Percentiles rank a stretch among this genome's conserved stretches.
Evolutionary conservation across 2,888 invertebrate species (phyloP).

Genomic region (Petrolisthes manimaculis): DNA sequence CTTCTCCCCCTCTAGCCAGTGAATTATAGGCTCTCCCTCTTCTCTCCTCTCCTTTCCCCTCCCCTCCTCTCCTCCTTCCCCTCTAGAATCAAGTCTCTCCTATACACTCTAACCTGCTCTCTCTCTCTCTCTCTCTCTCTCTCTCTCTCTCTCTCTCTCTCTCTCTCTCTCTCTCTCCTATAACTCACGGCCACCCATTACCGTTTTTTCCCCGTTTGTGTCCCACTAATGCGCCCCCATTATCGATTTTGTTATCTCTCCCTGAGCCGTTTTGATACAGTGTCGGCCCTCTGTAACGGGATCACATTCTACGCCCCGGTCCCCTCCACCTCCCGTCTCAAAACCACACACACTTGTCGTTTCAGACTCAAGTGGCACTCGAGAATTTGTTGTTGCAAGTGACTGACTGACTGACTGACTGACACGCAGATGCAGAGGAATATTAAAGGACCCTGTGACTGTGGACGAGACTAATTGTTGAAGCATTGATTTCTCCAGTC

Average conservation of each 20-base stretch:
- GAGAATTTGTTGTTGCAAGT: too few species aligned
- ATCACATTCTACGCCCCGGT: neutral
- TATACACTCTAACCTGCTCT: neutral
- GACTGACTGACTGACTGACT: too few species aligned
- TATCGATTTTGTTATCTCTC: constrained; percentile 53
- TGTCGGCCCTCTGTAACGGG: constrained; percentile 10
- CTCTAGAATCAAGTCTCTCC: neutral
- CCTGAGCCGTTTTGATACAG: constrained; percentile 45
- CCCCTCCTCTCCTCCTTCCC: neutral
- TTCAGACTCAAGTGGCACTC: too few species aligned
- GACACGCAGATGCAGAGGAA: too few species aligned
- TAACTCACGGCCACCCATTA: constrained; percentile 33
- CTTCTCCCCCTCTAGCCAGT: neutral
- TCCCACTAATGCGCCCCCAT: constrained; percentile 48
- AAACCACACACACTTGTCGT: neutral
- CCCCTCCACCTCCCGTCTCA: neutral
- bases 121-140: constrained; percentile 1
- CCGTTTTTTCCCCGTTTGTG: constrained; percentile 25
- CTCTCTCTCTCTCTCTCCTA: constrained; percentile 19
- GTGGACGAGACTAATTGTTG: too few species aligned
- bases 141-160: neutral
- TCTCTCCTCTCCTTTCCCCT: neutral
- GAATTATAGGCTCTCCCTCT: neutral
- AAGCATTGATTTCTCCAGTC: too few species aligned
- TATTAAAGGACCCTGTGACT: too few species aligned